Percentiles rank a stretch among this genome's conserved stretches.
These are phyloP conservation scores for Lithophane semibrunnea DNA, from an alignment of 2,888 invertebrate species.

Conservation along the genomic window DNA sequence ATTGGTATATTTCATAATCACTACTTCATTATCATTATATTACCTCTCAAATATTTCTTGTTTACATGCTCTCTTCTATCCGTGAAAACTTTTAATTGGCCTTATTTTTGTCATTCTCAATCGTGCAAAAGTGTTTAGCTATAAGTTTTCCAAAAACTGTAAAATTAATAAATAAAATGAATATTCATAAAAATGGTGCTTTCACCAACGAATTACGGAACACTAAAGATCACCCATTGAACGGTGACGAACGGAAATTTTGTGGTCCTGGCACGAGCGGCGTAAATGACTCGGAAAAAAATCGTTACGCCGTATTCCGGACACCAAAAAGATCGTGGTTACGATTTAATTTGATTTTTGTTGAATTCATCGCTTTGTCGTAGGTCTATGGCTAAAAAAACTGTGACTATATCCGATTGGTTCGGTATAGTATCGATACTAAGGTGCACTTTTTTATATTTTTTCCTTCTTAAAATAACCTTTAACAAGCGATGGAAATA, in stretches of 20 bases:
- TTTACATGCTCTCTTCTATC: no score
- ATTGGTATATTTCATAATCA: no score
- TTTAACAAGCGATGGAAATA: neutral
- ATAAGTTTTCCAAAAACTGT: no score
- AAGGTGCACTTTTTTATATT: neutral
- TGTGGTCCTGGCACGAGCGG: conserved; percentile 88
- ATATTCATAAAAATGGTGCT: neutral
- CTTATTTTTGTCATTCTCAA: no score
- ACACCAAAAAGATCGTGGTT: conserved; percentile 79
- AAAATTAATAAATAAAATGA: no score
- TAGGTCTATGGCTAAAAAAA: conserved; percentile 49
- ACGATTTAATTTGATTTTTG: conserved; percentile 79
- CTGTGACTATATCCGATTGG: conserved; percentile 41
- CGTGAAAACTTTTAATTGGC: no score
- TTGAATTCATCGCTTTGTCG: conserved; percentile 61
- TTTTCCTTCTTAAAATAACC: neutral
- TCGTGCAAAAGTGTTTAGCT: no score
- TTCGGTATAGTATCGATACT: conserved; percentile 25
- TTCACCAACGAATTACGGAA: conserved; percentile 56
- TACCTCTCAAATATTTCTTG: no score
- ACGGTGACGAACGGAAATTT: conserved; percentile 88
- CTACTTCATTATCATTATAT: no score
- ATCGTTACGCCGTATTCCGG: conserved; percentile 75
- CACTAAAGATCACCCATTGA: conserved; percentile 79
- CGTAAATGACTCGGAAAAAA: conserved; percentile 78